Conservation (phyloP, 2,113 vertebrate genomes). For the Elachura formosa region DNA sequence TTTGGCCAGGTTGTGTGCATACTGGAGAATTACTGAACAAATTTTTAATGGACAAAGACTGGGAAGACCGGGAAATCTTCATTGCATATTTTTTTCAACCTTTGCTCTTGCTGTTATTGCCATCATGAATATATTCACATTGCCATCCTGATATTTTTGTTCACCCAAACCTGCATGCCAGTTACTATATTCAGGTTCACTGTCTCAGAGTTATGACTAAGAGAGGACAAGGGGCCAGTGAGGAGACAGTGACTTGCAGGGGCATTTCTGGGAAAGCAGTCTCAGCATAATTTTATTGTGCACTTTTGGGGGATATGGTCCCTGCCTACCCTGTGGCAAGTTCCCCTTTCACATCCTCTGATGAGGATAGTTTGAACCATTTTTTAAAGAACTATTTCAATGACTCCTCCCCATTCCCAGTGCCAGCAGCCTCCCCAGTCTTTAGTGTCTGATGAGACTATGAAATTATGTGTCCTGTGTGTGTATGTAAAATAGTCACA, state of each 20-base stretch:
- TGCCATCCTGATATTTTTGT: not conserved
- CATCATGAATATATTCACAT: not conserved
- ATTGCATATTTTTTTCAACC: not conserved
- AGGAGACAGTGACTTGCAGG: not conserved
- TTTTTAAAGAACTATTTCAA: not conserved
- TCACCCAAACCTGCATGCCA: not conserved
- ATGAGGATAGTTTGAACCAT: not conserved
- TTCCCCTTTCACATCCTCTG: conserved; percentile 2
- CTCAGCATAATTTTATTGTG: not conserved
- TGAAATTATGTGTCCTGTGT: fast-evolving
- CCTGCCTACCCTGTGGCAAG: not conserved
- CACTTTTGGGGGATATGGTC: not conserved
- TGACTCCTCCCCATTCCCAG: not conserved
- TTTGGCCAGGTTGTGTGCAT: not conserved
- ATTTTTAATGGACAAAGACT: not conserved
- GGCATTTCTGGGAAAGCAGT: not conserved
- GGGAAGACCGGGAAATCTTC: not conserved
- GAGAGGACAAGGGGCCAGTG: not conserved
- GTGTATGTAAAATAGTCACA: too few relatives aligned
- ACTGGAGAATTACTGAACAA: not conserved
- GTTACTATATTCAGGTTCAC: not conserved
- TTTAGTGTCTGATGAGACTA: not conserved
- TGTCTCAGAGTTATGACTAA: not conserved
- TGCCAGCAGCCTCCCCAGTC: not conserved
- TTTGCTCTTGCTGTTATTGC: not conserved